Percentiles rank a stretch among this genome's conserved stretches.
These are phyloP conservation scores for Salvelinus namaycush DNA, from an alignment of 2,113 vertebrate genomes.

Conservation along the genomic window DNA sequence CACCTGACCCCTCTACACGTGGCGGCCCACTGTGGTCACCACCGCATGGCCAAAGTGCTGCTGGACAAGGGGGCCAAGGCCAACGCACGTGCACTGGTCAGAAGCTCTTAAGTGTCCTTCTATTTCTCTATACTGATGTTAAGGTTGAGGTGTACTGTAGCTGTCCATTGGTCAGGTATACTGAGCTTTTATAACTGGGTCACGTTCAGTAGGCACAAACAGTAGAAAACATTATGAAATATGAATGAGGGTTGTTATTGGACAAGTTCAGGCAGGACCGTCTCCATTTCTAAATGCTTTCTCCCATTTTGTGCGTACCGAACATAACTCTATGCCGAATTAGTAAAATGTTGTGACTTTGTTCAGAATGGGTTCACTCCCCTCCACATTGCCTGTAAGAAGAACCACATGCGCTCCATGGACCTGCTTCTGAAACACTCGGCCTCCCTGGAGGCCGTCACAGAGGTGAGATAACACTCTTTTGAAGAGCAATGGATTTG, in stretches of 20 bases:
- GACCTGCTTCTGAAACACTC: conserved; percentile 94
- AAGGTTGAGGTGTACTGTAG: too few relatives aligned
- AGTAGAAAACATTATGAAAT: too few relatives aligned
- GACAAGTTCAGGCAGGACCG: too few relatives aligned
- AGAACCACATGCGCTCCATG: conserved; percentile 96
- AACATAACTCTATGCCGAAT: background rate
- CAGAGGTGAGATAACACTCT: conserved; percentile 79
- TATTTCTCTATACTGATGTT: too few relatives aligned
- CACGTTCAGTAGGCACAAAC: too few relatives aligned
- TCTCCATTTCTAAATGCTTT: background rate
- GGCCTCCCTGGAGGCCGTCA: conserved; percentile 92
- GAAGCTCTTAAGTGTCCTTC: too few relatives aligned
- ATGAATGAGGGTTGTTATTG: too few relatives aligned
- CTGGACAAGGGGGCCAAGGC: conserved; percentile 96
- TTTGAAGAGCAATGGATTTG: background rate
- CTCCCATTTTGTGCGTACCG: background rate
- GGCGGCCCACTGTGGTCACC: conserved; percentile 94
- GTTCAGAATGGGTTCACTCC: conserved; percentile 95
- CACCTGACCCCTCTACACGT: conserved; percentile 96
- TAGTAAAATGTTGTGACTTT: background rate
- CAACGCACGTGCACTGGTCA: conserved; percentile 90
- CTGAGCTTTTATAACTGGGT: too few relatives aligned
- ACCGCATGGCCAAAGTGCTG: conserved; percentile 92
- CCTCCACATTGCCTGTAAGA: conserved; percentile 97
- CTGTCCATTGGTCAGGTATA: too few relatives aligned